Conservation (phyloP, 2,113 vertebrate species). For the Pygoscelis adeliae region DNA sequence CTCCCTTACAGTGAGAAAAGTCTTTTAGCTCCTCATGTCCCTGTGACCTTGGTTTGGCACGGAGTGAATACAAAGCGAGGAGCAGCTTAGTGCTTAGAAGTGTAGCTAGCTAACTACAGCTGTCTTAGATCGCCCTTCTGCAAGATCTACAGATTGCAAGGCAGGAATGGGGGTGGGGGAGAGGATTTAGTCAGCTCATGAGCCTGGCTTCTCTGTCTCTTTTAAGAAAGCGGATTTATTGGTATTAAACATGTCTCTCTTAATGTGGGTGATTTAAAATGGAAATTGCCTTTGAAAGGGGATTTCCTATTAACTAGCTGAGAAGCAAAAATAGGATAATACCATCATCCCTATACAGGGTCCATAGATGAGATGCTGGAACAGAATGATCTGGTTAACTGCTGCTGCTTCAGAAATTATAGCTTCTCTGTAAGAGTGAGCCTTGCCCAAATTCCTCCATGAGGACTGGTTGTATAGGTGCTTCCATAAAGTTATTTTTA, state of each 20-base stretch:
- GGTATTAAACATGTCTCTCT: slow-evolving; percentile 69
- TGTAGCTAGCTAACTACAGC: slow-evolving; percentile 16
- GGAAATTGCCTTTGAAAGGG: slow-evolving; percentile 67
- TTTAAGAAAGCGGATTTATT: slow-evolving; percentile 66
- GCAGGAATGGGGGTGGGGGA: slow-evolving; percentile 27
- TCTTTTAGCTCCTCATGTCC: not conserved
- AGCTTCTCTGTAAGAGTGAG: not conserved
- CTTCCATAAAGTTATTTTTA: not conserved
- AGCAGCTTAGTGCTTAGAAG: not conserved
- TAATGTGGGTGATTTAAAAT: slow-evolving; percentile 68
- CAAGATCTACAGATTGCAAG: slow-evolving; percentile 56
- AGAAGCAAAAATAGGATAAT: slow-evolving; percentile 67
- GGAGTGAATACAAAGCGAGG: not conserved
- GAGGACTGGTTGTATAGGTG: not conserved
- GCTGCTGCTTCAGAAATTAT: not conserved
- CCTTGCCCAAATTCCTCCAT: not conserved
- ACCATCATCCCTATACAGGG: slow-evolving; percentile 4
- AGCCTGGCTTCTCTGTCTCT: slow-evolving; percentile 54
- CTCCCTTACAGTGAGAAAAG: not conserved
- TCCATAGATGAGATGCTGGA: not conserved
- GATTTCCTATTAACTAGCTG: slow-evolving; percentile 65
- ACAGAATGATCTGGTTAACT: slow-evolving; percentile 37
- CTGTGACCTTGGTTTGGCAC: slow-evolving; percentile 13
- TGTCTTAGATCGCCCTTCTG: slow-evolving; percentile 15
- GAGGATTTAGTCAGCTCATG: slow-evolving; percentile 57